These are phyloP conservation scores for Alviniconcha strummeri DNA, from an alignment of 2,888 invertebrate genomes.

Conservation along the genomic window DNA sequence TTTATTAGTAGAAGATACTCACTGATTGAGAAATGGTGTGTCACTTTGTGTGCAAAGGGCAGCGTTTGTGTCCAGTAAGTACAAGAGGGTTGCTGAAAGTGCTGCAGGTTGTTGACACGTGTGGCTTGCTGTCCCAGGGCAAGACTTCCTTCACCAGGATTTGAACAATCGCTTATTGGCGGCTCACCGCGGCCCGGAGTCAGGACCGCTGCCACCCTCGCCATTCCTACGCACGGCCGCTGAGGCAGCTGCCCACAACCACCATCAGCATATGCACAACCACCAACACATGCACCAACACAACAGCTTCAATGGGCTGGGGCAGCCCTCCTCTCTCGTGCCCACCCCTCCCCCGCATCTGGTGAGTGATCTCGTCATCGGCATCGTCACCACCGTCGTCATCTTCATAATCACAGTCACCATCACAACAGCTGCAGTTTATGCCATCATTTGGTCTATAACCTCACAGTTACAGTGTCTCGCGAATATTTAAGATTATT, in stretches of 20 bases:
- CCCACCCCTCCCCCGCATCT: constrained; percentile 56
- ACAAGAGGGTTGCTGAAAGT: too few species aligned
- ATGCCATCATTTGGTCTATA: too few species aligned
- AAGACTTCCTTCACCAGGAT: constrained; percentile 63
- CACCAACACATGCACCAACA: constrained; percentile 62
- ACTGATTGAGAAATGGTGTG: too few species aligned
- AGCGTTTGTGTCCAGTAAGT: too few species aligned
- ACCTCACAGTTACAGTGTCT: not conserved
- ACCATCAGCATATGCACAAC: constrained; percentile 60
- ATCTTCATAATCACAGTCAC: too few species aligned
- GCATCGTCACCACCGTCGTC: too few species aligned
- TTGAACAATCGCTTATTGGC: constrained; percentile 62
- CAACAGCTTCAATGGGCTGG: constrained; percentile 54
- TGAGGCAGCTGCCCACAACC: constrained; percentile 51
- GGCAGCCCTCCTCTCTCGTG: constrained; percentile 49
- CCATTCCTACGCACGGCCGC: constrained; percentile 47
- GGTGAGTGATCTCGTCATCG: constrained; percentile 42
- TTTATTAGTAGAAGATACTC: too few species aligned
- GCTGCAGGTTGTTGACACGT: too few species aligned
- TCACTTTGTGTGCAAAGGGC: too few species aligned
- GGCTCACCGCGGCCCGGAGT: constrained; percentile 45
- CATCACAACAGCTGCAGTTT: too few species aligned
- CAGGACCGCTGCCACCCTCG: constrained; percentile 43
- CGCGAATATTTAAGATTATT: not conserved
- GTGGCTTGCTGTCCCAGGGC: constrained; percentile 46